Conservation (phyloP, 2,113 vertebrate genomes). For the Psittacula cyanocephala region DNA sequence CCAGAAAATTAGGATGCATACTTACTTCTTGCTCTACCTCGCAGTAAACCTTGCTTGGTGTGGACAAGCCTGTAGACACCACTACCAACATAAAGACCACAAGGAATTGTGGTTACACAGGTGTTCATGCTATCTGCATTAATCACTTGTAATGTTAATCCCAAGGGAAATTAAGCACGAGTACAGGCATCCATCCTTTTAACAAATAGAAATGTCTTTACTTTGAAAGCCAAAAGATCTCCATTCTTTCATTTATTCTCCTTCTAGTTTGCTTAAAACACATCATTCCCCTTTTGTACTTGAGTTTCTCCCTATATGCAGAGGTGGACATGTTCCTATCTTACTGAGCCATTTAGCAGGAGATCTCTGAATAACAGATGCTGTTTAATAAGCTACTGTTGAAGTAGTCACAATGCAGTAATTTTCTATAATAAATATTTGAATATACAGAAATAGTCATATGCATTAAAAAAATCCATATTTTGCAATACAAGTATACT, state of each 20-base stretch:
- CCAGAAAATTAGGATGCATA: neutral
- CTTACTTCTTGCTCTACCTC: neutral
- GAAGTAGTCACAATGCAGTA: neutral
- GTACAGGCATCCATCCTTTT: neutral
- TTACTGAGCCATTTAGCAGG: neutral
- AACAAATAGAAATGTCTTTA: neutral
- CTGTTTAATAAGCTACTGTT: neutral
- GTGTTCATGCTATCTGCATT: neutral
- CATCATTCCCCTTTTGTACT: neutral
- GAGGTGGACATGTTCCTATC: neutral
- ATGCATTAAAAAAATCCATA: neutral
- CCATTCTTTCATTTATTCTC: neutral
- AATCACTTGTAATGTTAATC: neutral
- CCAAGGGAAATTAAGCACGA: neutral
- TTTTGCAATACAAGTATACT: neutral
- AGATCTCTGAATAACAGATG: neutral
- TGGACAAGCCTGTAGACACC: neutral
- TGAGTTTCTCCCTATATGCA: neutral
- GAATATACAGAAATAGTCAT: neutral
- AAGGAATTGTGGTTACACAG: neutral
- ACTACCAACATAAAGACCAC: neutral
- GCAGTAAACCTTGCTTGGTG: neutral
- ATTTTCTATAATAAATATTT: neutral
- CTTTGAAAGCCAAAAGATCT: neutral
- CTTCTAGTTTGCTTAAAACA: neutral